Evolutionary conservation across 2,888 invertebrate genomes (phyloP).

Genomic region (Meganola albula): DNA sequence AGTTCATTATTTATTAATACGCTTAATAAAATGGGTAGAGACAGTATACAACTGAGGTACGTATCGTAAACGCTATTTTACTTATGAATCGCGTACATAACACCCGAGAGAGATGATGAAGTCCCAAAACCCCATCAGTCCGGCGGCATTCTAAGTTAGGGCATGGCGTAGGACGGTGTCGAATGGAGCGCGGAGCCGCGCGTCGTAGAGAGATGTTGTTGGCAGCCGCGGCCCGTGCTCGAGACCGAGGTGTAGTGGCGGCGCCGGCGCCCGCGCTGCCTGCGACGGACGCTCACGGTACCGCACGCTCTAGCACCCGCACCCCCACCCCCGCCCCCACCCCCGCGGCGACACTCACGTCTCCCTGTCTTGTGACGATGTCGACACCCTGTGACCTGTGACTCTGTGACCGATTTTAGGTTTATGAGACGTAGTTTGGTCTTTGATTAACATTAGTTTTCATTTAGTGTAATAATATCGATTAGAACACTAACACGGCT

Average conservation of each 20-base stretch:
- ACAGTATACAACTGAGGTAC: no score
- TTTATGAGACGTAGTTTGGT: no score
- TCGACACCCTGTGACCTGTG: neutral
- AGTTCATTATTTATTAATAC: no score
- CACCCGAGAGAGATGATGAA: no score
- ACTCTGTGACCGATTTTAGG: no score
- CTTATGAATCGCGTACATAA: no score
- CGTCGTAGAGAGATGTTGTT: slow-evolving; percentile 74
- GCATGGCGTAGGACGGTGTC: slow-evolving; percentile 71
- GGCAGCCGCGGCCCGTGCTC: slow-evolving; percentile 73
- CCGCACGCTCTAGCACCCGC: slow-evolving; percentile 28
- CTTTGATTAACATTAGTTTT: no score
- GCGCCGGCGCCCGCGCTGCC: slow-evolving; percentile 72
- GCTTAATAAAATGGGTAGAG: no score
- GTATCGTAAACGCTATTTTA: no score
- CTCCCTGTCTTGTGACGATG: neutral
- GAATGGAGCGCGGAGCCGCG: slow-evolving; percentile 70
- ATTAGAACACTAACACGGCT: no score
- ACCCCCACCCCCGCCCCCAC: slow-evolving; percentile 7
- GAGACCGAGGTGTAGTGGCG: slow-evolving; percentile 78
- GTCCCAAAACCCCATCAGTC: slow-evolving; percentile 37
- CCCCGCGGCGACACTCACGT: slow-evolving; percentile 16
- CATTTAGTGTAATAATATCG: no score
- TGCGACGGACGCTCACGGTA: slow-evolving; percentile 74
- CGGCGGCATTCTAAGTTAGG: slow-evolving; percentile 54